Evolutionary conservation across 2,888 invertebrate species (phyloP), one percentile per base, ranked within the genome.

Genomic region (Synanthedon andrenaeformis): DNA sequence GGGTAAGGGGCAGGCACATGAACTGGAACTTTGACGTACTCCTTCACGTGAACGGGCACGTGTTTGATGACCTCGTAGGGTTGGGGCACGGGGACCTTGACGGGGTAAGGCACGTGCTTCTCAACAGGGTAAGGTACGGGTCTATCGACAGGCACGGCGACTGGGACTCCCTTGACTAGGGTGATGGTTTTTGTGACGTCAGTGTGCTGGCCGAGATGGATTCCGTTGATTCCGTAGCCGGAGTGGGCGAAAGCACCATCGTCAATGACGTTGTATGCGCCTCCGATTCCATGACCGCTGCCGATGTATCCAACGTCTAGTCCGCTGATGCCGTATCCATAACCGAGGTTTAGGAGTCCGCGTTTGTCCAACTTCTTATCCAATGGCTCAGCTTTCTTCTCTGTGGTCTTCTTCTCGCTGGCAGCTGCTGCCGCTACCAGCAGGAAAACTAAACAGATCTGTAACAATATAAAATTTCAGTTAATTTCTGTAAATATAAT

Each of bases 361-460:
- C 94, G 92, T 82, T 95, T 94, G 83, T 93, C 93, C 76, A 93
- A 90, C 79, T 94, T 94, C 89, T 94, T 93, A 59, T 92, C 92
- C 62, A 90, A 76, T 54, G 90, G 88, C 65, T 89, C 89, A 65
- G 89, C 89, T 75, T 88, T 88, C 69, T 89, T 87, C 59, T 82
- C 81, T 74, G 83, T 82, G 63, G 82, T 76, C 76, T 90, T 90
- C 89, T 91, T 90, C 89, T 90, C 89, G 76, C 90, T 89, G 79
- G 92, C 91, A 89, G 91, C 91, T 65, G 90, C 93, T 69, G 92
- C 91, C 78, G 92, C 93, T 85, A 90, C 89, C 88, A 94, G 92
- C 89, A 94, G 90, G 89, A 93, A 89, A 83, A 91, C 90, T 86
- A 92, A 84, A 81, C 91, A 90, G 81, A 93, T 81, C 94, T 94